Percentiles rank a stretch among this genome's conserved stretches.
phyloP scores from a whole-genome alignment of 2,797 vertebrate species.

The Pteronotus mesoamericanus region DNA sequence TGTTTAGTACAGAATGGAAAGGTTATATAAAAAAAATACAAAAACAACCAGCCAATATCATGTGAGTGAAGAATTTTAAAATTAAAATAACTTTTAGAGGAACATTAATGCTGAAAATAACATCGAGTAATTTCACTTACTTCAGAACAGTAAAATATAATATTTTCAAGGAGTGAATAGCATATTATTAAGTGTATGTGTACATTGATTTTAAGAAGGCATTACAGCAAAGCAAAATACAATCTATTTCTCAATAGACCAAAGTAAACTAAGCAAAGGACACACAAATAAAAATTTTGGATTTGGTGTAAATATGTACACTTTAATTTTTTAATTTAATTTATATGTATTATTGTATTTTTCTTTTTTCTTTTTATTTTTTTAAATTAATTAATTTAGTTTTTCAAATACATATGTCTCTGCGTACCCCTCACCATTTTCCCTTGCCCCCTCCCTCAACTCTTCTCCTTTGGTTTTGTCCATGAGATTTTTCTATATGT shows the following conservation, averaged over 20 bases:
- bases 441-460: no score
- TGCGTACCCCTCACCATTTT: no score
- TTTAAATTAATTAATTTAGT: no score
- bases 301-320: background rate
- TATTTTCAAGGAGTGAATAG: background rate
- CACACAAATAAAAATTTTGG: background rate
- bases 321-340: no score
- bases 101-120: background rate
- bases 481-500: no score
- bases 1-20: background rate
- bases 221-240: background rate
- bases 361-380: no score
- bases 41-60: background rate
- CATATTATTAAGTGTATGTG: background rate
- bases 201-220: background rate
- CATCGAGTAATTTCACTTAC: background rate
- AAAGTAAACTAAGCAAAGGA: background rate
- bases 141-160: background rate
- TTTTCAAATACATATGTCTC: no score
- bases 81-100: background rate
- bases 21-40: background rate
- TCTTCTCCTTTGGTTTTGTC: no score
- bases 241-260: background rate
- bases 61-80: background rate
- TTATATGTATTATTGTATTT: no score